A percentile compares a stretch with the other conserved stretches of the same genome.
Conservation (phyloP, 2,888 invertebrate species). For the Agrotis segetum region DNA sequence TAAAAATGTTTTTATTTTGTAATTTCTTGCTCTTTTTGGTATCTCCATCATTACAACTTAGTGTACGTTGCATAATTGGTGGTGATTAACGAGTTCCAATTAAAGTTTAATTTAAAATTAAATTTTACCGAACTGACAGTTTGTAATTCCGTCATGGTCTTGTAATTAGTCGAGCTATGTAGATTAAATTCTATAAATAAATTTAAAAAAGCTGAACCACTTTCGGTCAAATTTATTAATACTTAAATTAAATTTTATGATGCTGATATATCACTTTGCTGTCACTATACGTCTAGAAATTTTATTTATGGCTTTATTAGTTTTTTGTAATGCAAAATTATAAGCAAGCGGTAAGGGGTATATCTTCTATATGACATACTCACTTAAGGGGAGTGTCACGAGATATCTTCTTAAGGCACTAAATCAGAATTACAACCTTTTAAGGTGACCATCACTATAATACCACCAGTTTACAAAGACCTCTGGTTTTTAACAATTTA, state of each 20-base stretch:
- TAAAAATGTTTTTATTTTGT: slow-evolving; percentile 17
- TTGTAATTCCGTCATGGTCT: neutral
- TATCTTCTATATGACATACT: slow-evolving; percentile 41
- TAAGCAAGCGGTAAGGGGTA: slow-evolving; percentile 40
- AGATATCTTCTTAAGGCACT: slow-evolving; percentile 74
- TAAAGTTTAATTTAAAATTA: slow-evolving; percentile 22
- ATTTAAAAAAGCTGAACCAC: slow-evolving; percentile 1
- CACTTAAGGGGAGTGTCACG: slow-evolving; percentile 67
- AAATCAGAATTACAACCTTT: slow-evolving; percentile 82
- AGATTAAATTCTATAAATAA: neutral
- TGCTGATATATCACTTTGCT: slow-evolving; percentile 30
- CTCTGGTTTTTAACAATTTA: slow-evolving; percentile 25
- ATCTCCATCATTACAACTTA: slow-evolving; percentile 15
- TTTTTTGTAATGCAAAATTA: slow-evolving; percentile 37
- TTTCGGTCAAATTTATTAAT: slow-evolving; percentile 4
- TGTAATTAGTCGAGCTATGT: slow-evolving; percentile 2
- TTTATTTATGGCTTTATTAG: slow-evolving; percentile 59
- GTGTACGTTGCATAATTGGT: slow-evolving; percentile 20
- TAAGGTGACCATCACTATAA: slow-evolving; percentile 74
- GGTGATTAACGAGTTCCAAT: slow-evolving; percentile 19
- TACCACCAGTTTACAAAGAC: slow-evolving; percentile 65
- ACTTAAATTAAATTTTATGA: slow-evolving; percentile 32
- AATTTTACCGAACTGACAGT: neutral
- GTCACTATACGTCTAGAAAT: slow-evolving; percentile 21
- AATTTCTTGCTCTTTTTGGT: neutral